A percentile compares a stretch with the other conserved stretches of the same genome.
Evolutionary conservation across 2,797 vertebrate genomes (phyloP).

Genomic region (Pelobates cultripes): DNA sequence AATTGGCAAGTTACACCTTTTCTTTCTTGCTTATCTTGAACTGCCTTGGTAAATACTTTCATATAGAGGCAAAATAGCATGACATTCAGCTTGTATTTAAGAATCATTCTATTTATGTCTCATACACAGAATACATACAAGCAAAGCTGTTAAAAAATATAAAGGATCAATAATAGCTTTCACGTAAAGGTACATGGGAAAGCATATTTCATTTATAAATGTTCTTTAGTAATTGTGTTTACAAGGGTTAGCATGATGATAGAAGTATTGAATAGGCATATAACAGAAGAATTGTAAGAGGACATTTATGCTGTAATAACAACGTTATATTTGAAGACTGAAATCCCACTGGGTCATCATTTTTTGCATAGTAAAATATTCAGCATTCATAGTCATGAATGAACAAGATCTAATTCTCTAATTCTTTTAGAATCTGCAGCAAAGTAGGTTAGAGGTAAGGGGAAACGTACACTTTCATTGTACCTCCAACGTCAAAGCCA

Average conservation of each 20-base stretch:
- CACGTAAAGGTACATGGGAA: slow-evolving; percentile 30
- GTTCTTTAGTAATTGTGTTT: slow-evolving; percentile 42
- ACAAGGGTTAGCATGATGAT: slow-evolving; percentile 29
- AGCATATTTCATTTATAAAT: slow-evolving; percentile 40
- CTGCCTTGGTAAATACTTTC: neutral
- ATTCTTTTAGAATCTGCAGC: neutral
- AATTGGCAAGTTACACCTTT: too few relatives aligned
- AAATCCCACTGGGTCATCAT: slow-evolving; percentile 34
- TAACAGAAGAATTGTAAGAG: slow-evolving; percentile 35
- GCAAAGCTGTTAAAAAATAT: neutral
- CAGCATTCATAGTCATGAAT: slow-evolving; percentile 13
- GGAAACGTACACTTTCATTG: neutral
- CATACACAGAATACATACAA: neutral
- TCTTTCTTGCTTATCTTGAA: too few relatives aligned
- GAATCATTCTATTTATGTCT: neutral
- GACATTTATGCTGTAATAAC: slow-evolving; percentile 32
- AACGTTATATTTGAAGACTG: slow-evolving; percentile 29
- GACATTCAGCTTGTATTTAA: neutral
- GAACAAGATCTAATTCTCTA: slow-evolving; percentile 11
- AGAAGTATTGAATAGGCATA: slow-evolving; percentile 44
- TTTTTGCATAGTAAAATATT: slow-evolving; percentile 24
- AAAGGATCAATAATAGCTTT: slow-evolving; percentile 5
- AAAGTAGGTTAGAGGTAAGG: neutral
- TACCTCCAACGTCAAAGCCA: neutral
- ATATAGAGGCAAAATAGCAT: neutral